Base-by-base conservation (phyloP, 1,140 invertebrate species). In the Trachymyrmex cornetzi region DNA sequence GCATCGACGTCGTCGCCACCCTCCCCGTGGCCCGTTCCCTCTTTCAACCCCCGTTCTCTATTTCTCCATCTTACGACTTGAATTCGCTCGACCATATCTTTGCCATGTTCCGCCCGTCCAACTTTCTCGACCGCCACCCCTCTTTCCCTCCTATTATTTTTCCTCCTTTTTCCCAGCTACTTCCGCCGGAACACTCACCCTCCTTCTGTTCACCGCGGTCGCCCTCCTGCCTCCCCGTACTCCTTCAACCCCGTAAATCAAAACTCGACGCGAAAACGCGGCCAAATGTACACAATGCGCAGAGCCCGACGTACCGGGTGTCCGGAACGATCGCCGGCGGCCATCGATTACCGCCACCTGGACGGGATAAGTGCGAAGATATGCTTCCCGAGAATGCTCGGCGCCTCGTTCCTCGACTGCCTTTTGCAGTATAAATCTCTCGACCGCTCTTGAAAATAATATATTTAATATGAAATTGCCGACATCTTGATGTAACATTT, bases 261-360 rank as follows among this genome's bases (percentile, higher is more conserved):
- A 90, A 93, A 92, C 89, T 93, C 89, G 88, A 89, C 80, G 88
- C 89, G 92, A 93, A 92, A 94, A 93, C 87, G 88, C 88, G 91
- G 89, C 90, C 88, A 90, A 93, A 91, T 89, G 90, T 91, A 89
- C 81, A 88, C 87, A 55, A 75, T 55, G 77, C 87, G 86, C 79
- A 88, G 85, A 67, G 90, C 86, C 87, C 87, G 67, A 90, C 69
- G 91, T 89, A 92, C 92, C 93, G 93, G 92, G 90, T 94, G 93
- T 90, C 89, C 82, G 79, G 77, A 94, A 94, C 92, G 92, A 93
- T 91, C 89, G 86, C 77, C 74, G 80, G 69, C 79, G 87, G 80
- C 77, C 86, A 85, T 85, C 86, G 74, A 79, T 77, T 77, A 77
- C 77, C 69, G 63, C 63, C 55, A 59, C 44, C 71, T 64, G 77